Evolutionary conservation across 2,797 vertebrate genomes (phyloP).

Genomic region (Periophthalmus magnuspinnatus): DNA sequence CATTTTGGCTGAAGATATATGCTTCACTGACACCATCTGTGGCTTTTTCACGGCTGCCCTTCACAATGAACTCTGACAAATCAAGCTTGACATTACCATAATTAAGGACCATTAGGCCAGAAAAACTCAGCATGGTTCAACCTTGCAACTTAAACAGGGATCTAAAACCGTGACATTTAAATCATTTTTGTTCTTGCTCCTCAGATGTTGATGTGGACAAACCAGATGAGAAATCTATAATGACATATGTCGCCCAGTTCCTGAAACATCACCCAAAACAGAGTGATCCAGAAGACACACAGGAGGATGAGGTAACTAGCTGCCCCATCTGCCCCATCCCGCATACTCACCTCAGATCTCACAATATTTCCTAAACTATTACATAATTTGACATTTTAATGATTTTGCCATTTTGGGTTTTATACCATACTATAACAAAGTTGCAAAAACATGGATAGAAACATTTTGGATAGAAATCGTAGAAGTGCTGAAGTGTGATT

Average conservation of each 20-base stretch:
- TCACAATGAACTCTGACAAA: conserved; percentile 73
- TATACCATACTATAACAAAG: background rate
- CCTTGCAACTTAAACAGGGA: conserved; percentile 36
- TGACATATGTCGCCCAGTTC: conserved; percentile 98
- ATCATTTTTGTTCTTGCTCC: conserved; percentile 10
- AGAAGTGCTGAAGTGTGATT: background rate
- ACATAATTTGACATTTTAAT: background rate
- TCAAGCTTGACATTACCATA: conserved; percentile 74
- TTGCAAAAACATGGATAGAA: background rate
- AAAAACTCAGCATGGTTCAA: conserved; percentile 42
- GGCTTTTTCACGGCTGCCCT: conserved; percentile 67
- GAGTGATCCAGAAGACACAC: conserved; percentile 70
- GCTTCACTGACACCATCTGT: conserved; percentile 66
- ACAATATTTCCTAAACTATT: background rate
- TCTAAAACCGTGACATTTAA: conserved; percentile 31
- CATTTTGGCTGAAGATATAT: conserved; percentile 38
- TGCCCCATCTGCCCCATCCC: conserved; percentile 36
- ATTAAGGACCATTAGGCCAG: conserved; percentile 70
- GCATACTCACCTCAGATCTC: conserved; percentile 26
- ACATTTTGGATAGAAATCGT: background rate
- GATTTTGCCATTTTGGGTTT: conserved; percentile 5
- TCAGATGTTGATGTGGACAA: conserved; percentile 97
- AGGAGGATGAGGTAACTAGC: conserved; percentile 83
- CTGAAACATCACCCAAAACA: conserved; percentile 88
- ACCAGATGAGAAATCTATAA: conserved; percentile 97